Evolutionary conservation across 2,888 invertebrate species (phyloP).

Genomic region (Sminthurinus aureus): DNA sequence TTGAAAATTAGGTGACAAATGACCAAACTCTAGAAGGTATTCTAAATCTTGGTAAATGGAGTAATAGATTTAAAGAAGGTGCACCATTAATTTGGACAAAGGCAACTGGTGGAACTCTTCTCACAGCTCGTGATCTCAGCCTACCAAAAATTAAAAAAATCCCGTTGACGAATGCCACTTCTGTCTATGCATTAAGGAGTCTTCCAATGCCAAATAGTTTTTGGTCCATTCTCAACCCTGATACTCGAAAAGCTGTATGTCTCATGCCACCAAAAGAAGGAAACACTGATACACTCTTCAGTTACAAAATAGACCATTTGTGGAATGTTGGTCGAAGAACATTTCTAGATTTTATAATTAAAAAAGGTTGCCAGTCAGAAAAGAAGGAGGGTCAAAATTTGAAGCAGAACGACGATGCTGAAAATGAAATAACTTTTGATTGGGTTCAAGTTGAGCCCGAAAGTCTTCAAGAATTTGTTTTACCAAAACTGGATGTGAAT

Average conservation of each 20-base stretch:
- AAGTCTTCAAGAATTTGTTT: background rate
- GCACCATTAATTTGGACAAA: constrained; percentile 29
- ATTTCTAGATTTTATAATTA: background rate
- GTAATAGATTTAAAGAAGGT: constrained; percentile 18
- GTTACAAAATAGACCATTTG: constrained; percentile 19
- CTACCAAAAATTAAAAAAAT: background rate
- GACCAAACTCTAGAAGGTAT: constrained; percentile 17
- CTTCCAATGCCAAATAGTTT: constrained; percentile 7
- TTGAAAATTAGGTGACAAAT: constrained; percentile 15
- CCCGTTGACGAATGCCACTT: background rate
- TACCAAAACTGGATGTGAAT: constrained; percentile 4
- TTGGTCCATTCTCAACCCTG: constrained; percentile 1
- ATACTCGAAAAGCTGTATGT: constrained; percentile 10
- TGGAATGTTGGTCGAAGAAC: background rate
- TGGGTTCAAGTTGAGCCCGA: background rate
- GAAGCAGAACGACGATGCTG: too few species aligned
- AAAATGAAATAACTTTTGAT: background rate
- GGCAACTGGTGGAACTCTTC: constrained; percentile 19
- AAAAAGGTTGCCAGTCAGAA: background rate
- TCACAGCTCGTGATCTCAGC: background rate
- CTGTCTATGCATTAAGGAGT: constrained; percentile 12
- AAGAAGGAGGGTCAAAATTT: too few species aligned
- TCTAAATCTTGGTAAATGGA: constrained; percentile 19
- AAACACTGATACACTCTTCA: background rate
- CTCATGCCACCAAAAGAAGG: constrained; percentile 18